Evolutionary conservation across 2,113 vertebrate species (phyloP).

Genomic region (Bujurquina vittata): DNA sequence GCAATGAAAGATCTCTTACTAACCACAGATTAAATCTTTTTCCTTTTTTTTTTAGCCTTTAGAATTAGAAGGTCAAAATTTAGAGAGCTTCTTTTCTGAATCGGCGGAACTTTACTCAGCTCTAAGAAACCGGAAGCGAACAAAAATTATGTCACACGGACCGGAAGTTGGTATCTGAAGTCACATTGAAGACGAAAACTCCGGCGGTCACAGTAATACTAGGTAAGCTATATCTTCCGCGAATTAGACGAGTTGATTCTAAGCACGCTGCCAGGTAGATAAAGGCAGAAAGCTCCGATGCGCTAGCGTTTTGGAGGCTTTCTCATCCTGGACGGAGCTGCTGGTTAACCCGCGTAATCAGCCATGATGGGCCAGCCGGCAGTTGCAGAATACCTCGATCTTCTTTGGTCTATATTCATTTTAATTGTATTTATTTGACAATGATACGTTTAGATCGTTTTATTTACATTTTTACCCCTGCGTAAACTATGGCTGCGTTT

Average conservation of each 20-base stretch:
- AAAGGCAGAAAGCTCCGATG: accelerated
- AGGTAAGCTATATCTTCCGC: not conserved
- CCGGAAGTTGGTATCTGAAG: constrained; percentile 56
- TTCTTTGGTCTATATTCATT: not conserved
- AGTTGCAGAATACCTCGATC: too few species aligned
- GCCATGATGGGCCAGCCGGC: not conserved
- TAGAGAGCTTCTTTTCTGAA: too few species aligned
- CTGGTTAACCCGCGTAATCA: constrained; percentile 2
- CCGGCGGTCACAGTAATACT: constrained; percentile 4
- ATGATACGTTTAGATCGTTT: not conserved
- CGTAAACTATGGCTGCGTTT: not conserved
- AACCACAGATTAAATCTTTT: too few species aligned
- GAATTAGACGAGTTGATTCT: not conserved
- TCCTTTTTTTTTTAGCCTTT: too few species aligned
- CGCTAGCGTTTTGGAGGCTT: not conserved
- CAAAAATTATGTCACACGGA: not conserved
- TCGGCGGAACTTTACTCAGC: constrained; percentile 45
- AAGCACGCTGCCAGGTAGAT: accelerated
- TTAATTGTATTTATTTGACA: too few species aligned
- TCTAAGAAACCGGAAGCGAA: constrained; percentile 34
- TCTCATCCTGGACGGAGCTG: not conserved
- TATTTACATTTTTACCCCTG: not conserved
- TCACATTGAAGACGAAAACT: constrained; percentile 71
- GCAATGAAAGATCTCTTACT: too few species aligned
- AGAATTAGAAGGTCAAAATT: too few species aligned